Evolutionary conservation across 2,888 invertebrate species (phyloP), one percentile per base, ranked within the genome.

Genomic region (Rhagophthalmus giganteus): DNA sequence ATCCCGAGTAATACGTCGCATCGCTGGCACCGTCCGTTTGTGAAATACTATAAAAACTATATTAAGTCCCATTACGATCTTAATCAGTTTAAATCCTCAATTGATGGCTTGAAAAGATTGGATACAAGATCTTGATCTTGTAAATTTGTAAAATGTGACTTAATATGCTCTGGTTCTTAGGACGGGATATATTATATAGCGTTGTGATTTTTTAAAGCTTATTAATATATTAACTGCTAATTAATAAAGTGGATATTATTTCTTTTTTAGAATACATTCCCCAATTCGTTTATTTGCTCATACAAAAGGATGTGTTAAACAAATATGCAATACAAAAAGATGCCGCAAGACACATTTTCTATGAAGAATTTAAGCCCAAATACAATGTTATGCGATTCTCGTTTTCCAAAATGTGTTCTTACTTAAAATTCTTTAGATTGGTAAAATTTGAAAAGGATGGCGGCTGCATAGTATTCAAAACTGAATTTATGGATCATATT

Each of bases 331-430:
- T 27, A 9, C 14, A 38, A 2, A 38, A 26, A 27, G 10, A n/a
- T 1, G 14, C 9, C 25, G 46, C 46, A n/a, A 27, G 46, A 11
- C 7, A 13, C 11, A 12, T 51, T 9, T 51, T 11, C 20, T 13
- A 13, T n/a, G 28, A 33, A 2, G 33, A 38, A 28, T 51, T 46
- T 46, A 46, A 39, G 32, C 14, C 10, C 2, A 10, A 15, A 10
- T 9, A 46, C 10, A 12, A 38, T 7, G 25, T 38, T 8, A 25
- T 2, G n/a, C 9, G 3, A 9, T 38, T 46, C 15, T 12, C 38
- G 2, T 46, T 46, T 32, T 38, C 46, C 7, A 11, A 2, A 1
- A 26, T 38, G 14, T 38, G 14, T 27, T 27, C 26, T 2, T 38
- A 12, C 15, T 7, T 38, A 25, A 26, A 11, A 38, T 38, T 9